These are phyloP conservation scores for Rachycentron canadum DNA, from an alignment of 2,797 vertebrate genomes.

Conservation along the genomic window DNA sequence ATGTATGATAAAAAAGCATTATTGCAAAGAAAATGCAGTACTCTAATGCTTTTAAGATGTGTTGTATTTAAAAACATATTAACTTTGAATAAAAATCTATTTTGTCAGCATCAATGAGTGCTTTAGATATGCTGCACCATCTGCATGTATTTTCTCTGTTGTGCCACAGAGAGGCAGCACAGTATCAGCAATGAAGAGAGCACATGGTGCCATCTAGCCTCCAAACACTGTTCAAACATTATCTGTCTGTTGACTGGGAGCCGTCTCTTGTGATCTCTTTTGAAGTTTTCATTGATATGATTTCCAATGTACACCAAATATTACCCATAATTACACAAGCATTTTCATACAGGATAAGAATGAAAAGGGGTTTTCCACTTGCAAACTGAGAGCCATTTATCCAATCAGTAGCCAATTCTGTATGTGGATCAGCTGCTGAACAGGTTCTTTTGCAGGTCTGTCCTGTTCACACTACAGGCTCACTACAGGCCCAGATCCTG, in stretches of 20 bases:
- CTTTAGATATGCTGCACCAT: neutral
- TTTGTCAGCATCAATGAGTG: slow-evolving; percentile 58
- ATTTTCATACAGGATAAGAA: neutral
- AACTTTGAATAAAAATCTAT: slow-evolving; percentile 82
- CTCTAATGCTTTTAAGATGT: slow-evolving; percentile 70
- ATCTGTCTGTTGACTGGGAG: neutral
- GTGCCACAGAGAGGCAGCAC: slow-evolving; percentile 82
- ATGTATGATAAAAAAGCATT: slow-evolving; percentile 45
- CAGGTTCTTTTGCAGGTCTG: slow-evolving; percentile 70
- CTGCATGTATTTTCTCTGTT: slow-evolving; percentile 50
- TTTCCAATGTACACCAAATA: neutral
- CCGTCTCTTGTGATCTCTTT: neutral
- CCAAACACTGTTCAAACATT: neutral
- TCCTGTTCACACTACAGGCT: slow-evolving; percentile 74
- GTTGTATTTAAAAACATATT: slow-evolving; percentile 79
- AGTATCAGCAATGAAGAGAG: slow-evolving; percentile 44
- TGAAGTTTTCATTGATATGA: slow-evolving; percentile 13
- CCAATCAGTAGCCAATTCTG: neutral
- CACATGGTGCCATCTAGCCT: neutral
- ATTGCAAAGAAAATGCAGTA: slow-evolving; percentile 66
- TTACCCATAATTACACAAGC: neutral
- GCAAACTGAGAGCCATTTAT: neutral
- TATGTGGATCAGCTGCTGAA: slow-evolving; percentile 51
- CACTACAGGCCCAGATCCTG: slow-evolving; percentile 64
- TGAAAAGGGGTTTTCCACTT: neutral